Conservation (phyloP, 1,140 invertebrate genomes). For the Pseudomyrmex cubaensis region DNA sequence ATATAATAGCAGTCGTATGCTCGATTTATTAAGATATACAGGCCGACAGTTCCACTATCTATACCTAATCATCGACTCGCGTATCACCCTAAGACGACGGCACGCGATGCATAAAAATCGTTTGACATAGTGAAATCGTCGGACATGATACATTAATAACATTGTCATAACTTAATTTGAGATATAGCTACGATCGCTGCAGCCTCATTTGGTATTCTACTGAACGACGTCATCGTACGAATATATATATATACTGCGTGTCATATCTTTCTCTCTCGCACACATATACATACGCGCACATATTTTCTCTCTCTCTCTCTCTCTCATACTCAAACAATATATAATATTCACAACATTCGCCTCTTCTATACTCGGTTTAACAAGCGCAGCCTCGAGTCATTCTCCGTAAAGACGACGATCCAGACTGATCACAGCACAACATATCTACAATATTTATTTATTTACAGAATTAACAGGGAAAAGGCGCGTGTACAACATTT, state of each 20-base stretch:
- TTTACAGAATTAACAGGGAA: constrained; percentile 73
- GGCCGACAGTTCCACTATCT: constrained; percentile 71
- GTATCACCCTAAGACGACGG: constrained; percentile 6
- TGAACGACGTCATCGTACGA: constrained; percentile 57
- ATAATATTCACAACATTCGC: constrained; percentile 69
- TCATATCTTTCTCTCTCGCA: not conserved
- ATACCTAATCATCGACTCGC: constrained; percentile 53
- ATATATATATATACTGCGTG: constrained; percentile 42
- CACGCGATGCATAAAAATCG: constrained; percentile 62
- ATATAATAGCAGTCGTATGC: constrained; percentile 72
- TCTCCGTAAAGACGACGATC: constrained; percentile 64
- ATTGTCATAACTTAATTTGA: constrained; percentile 69
- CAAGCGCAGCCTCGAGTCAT: constrained; percentile 75
- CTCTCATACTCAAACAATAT: constrained; percentile 27
- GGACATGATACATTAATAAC: constrained; percentile 76
- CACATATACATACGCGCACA: too few relatives aligned
- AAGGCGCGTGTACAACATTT: constrained; percentile 65
- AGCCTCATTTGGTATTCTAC: constrained; percentile 65
- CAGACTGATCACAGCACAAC: constrained; percentile 71
- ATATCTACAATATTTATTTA: constrained; percentile 77
- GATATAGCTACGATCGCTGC: constrained; percentile 71
- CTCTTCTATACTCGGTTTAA: constrained; percentile 58
- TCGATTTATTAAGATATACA: constrained; percentile 75
- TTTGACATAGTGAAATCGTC: constrained; percentile 67
- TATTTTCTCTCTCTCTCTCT: too few relatives aligned